These are phyloP conservation scores for Dicranocentrus wangi DNA, from an alignment of 2,888 invertebrate species.

Conservation along the genomic window DNA sequence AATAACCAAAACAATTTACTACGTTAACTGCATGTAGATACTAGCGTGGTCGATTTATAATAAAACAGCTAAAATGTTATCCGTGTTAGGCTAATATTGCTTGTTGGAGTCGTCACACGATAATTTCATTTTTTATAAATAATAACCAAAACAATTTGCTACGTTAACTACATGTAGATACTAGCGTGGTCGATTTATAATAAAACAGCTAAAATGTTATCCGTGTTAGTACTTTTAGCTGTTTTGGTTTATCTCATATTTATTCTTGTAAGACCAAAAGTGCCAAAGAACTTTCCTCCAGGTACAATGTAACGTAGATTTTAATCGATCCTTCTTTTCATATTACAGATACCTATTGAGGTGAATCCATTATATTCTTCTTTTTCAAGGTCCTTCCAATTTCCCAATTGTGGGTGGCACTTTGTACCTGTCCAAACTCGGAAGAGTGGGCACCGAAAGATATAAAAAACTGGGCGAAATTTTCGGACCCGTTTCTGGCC, in stretches of 20 bases:
- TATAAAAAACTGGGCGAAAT: constrained; percentile 53
- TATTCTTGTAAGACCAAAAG: background rate
- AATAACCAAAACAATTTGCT: too few species aligned
- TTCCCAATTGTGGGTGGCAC: constrained; percentile 63
- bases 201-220: constrained; percentile 17
- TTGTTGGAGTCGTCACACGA: too few species aligned
- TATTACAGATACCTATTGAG: background rate
- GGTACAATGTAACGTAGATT: constrained; percentile 32
- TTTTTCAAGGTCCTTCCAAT: background rate
- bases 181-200: too few species aligned
- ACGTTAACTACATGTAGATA: too few species aligned
- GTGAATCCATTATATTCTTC: background rate
- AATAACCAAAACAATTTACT: too few species aligned
- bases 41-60: too few species aligned
- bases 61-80: too few species aligned
- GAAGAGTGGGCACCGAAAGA: background rate
- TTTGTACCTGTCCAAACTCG: constrained; percentile 32
- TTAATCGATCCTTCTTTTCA: background rate
- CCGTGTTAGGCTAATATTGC: too few species aligned
- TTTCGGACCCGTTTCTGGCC: constrained; percentile 76
- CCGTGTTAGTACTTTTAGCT: constrained; percentile 14
- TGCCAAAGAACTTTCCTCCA: constrained; percentile 59
- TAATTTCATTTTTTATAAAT: too few species aligned
- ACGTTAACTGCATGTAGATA: too few species aligned
- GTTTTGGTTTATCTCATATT: constrained; percentile 1